Base-by-base conservation (phyloP, 2,797 vertebrate species). In the Nannoperca australis region DNA sequence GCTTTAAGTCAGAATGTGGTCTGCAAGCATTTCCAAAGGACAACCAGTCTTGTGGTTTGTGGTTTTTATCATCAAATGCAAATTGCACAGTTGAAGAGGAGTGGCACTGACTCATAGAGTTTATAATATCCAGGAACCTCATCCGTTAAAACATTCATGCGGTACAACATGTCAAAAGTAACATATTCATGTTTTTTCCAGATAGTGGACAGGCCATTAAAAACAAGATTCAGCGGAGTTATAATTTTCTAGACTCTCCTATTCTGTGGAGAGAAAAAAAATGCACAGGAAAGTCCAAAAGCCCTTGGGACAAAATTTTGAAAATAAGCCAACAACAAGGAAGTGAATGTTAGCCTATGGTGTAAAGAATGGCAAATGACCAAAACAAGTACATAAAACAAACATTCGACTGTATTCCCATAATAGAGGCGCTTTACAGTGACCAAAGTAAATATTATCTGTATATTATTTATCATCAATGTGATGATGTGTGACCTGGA, bases 11-110 rank as follows among this genome's bases (percentile, higher is more conserved):
- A 94, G 92, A 95, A 91, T 94, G 94, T 90, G 95, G 95, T 95
- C 88, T 82, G 90, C 76, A 17, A 92, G 92, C 90, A 88, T 95
- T 95, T 95, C 94, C 94, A 95, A 93, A 93, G 93, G 93, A 94
- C 95, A 94, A 91, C 93, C 93, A 95, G 94, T 94, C 94, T 95
- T 94, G 95, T 93, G 95, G 94, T 90, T 88, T 94, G 95, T 92
- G 95, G 95, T 92, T 95, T 96, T 94, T 93, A 93, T 95, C 95
- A 94, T 96, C 94, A 95, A 94, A 95, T 95, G 94, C 91, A 95
- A 95, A 96, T 95, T 95, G 94, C 93, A 94, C 91, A 91, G 93
- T 94, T 91, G 92, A 94, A 92, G 91, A 94, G 93, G 93, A 94
- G 94, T 94, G 94, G 92, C 94, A 94, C 91, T 94, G 95, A 95